Conservation (phyloP, 2,888 invertebrate genomes). For the Cosmia trapezina region DNA sequence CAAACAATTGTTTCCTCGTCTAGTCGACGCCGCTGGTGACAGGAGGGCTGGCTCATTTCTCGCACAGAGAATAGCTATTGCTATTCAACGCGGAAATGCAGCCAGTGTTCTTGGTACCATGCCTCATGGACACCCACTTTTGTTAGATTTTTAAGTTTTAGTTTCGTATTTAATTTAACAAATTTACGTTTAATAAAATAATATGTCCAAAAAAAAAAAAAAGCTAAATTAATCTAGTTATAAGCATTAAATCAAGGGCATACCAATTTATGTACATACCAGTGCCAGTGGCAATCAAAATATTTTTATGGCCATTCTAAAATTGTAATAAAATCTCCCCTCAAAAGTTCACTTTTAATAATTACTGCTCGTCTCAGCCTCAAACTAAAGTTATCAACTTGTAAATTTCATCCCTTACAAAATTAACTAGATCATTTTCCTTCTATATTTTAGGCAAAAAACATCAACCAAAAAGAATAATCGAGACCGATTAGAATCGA, state of each 20-base stretch:
- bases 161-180: too few species aligned
- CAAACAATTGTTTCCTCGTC: too few species aligned
- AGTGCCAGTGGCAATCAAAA: not conserved
- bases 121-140: too few species aligned
- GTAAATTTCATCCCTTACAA: constrained; percentile 24
- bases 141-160: too few species aligned
- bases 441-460: constrained; percentile 20
- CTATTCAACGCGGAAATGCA: too few species aligned
- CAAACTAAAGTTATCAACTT: constrained; percentile 22
- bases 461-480: constrained; percentile 35
- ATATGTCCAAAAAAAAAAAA: too few species aligned
- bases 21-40: too few species aligned
- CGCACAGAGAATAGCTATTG: too few species aligned
- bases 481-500: constrained; percentile 27
- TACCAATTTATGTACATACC: not conserved
- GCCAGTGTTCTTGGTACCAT: too few species aligned
- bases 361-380: not conserved
- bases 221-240: too few species aligned
- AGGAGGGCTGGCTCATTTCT: too few species aligned
- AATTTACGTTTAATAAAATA: too few species aligned
- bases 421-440: constrained; percentile 15
- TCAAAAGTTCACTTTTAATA: constrained; percentile 8
- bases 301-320: not conserved
- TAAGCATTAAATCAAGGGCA: not conserved
- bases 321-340: constrained; percentile 13